A percentile compares a stretch with the other conserved stretches of the same genome.
phyloP scores from a whole-genome alignment of 2,113 vertebrate species.

The Manacus vitellinus region DNA sequence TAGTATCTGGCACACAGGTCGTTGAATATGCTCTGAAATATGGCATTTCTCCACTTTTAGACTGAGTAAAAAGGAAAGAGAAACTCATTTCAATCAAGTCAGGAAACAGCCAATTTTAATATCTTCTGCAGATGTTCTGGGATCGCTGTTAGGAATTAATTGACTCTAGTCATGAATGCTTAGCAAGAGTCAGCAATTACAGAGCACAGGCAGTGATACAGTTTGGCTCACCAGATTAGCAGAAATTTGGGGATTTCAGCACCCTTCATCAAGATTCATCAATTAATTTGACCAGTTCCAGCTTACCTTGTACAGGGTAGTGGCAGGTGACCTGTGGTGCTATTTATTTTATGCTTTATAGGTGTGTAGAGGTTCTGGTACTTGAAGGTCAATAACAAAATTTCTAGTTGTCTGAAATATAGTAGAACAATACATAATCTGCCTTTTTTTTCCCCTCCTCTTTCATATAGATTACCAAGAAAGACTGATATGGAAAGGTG shows the following conservation, averaged over 20 bases:
- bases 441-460: background rate
- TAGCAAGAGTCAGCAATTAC: background rate
- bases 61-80: background rate
- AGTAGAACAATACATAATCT: background rate
- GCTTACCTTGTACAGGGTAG: background rate
- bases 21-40: background rate
- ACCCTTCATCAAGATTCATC: background rate
- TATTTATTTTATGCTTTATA: background rate
- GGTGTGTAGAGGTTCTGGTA: background rate
- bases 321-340: background rate
- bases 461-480: slow-evolving; percentile 85
- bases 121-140: background rate
- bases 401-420: background rate
- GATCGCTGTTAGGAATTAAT: background rate
- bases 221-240: background rate
- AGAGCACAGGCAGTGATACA: background rate
- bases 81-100: background rate
- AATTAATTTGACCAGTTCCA: background rate
- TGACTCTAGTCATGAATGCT: background rate
- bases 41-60: background rate
- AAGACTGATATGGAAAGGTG: slow-evolving; percentile 99
- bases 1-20: background rate
- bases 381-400: background rate
- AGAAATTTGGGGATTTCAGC: background rate
- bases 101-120: background rate